Base-by-base conservation (phyloP, 2,797 vertebrate genomes). In the Pantherophis alleghaniensis region DNA sequence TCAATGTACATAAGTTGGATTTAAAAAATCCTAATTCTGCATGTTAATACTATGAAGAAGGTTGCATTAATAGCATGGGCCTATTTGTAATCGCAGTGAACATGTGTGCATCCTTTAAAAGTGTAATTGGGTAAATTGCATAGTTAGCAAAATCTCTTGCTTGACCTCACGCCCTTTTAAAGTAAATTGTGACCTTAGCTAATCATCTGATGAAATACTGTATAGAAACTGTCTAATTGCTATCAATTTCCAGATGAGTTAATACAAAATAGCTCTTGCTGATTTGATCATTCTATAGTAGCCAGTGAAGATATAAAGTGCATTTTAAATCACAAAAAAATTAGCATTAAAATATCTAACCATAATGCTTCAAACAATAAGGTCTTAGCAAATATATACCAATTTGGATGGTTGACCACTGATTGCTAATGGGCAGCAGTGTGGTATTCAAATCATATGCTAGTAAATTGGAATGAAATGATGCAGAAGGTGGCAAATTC, bases 371-470 rank as follows among this genome's bases (percentile, higher is more conserved):
- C 37, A 53, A 93, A 92, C 26, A 74, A 32, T 42, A 55, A 18
- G 94, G 7, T 18, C 32, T 59, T 57, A 91, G 24, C 5, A 47
- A 53, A 90, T 86, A 94, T 74, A 95, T 96, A 98, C 97, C 95
- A 91, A 95, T 89, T 0, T 94, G 94, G 94, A 97, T 60, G 13
- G 92, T 9, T 28, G 98, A 98, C 69, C 96, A 92, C 63, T 97
- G 95, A 94, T 98, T 98, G 97, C 98, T 98, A 90, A 97, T 90
- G 13, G 98, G 98, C 88, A 97, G 95, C 18, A 98, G 60, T 9
- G 97, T 98, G 97, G 98, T 88, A 86, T 98, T 98, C 59, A 97
- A 96, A 95, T 98, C 98, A 47, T 98, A 98, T 60, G 98, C 96
- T 87, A 97, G 98, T 94, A 98, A 98, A 53, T 94, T 97, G 60